Evolutionary conservation across 2,113 vertebrate species (phyloP).

Genomic region (Oryzias celebensis): DNA sequence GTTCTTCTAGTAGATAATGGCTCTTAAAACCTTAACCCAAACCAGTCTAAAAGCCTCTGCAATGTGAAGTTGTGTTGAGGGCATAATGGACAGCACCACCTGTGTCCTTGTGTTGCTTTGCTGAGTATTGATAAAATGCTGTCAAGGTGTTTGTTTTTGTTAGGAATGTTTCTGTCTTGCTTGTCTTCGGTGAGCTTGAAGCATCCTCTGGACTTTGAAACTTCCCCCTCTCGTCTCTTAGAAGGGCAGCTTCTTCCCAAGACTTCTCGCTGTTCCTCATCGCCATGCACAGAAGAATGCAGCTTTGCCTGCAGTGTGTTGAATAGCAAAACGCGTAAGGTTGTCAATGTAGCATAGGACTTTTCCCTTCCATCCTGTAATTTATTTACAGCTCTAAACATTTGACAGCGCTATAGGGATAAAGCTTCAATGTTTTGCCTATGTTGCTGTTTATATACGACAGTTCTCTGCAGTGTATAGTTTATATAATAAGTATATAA

Average conservation of each 20-base stretch:
- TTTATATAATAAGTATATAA: too few relatives aligned
- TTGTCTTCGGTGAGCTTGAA: conserved; percentile 11
- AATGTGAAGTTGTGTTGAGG: conserved; percentile 26
- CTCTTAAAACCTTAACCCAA: too few relatives aligned
- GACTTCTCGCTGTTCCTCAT: conserved; percentile 40
- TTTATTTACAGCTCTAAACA: conserved; percentile 16
- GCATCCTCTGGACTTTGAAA: conserved; percentile 66
- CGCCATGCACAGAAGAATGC: conserved; percentile 49
- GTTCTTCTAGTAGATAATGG: too few relatives aligned
- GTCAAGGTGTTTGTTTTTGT: conserved; percentile 14
- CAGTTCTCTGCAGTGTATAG: conserved; percentile 3
- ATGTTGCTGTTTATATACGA: conserved; percentile 14
- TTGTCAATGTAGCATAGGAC: conserved; percentile 58
- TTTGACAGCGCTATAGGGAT: conserved; percentile 24
- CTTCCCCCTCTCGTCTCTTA: conserved; percentile 35
- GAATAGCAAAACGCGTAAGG: conserved; percentile 63
- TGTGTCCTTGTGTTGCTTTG: conserved; percentile 5
- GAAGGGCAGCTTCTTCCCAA: conserved; percentile 35
- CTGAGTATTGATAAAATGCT: conserved; percentile 16
- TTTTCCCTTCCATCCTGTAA: conserved; percentile 28
- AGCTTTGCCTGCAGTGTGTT: conserved; percentile 44
- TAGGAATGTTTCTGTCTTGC: conserved; percentile 6
- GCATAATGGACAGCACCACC: conserved; percentile 9
- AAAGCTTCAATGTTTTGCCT: conserved; percentile 18
- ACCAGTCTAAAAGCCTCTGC: background rate